Evolutionary conservation across 1,140 invertebrate genomes (phyloP).

Genomic region (Venustaconcha ellipsiformis): DNA sequence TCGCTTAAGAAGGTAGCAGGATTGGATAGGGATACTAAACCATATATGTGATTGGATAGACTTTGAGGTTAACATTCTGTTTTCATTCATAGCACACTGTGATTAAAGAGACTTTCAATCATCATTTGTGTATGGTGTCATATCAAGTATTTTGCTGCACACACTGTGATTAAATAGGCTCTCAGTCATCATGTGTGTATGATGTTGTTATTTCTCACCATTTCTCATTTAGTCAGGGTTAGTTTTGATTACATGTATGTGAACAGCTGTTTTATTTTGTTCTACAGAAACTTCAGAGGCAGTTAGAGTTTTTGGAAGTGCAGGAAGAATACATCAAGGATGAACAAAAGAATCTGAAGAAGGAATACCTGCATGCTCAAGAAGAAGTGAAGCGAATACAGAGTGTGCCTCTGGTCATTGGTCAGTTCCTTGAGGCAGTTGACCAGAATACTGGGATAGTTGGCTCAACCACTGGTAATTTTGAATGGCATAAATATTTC

Average conservation of each 20-base stretch:
- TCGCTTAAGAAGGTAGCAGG: no score
- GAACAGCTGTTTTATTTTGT: conserved; percentile 2
- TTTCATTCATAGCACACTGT: not conserved
- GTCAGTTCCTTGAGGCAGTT: conserved; percentile 97
- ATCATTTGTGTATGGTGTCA: not conserved
- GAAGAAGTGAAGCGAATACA: conserved; percentile 98
- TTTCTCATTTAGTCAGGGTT: not conserved
- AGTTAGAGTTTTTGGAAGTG: conserved; percentile 96
- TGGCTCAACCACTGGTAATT: conserved; percentile 79
- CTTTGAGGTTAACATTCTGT: not conserved
- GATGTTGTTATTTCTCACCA: no score
- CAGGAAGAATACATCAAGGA: conserved; percentile 99
- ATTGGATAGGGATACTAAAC: no score
- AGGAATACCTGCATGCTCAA: conserved; percentile 97
- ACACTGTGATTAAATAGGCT: no score
- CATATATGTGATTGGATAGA: no score
- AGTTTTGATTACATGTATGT: not conserved
- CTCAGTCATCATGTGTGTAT: no score
- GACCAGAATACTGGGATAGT: conserved; percentile 98
- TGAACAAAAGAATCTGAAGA: conserved; percentile 97
- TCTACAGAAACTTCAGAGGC: conserved; percentile 89
- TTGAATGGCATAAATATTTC: no score
- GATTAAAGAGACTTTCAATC: not conserved
- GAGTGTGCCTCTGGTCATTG: conserved; percentile 96
- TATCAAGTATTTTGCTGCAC: not conserved